phyloP scores from a whole-genome alignment of 2,888 invertebrate genomes.

The Lasioglossum lativentre region DNA sequence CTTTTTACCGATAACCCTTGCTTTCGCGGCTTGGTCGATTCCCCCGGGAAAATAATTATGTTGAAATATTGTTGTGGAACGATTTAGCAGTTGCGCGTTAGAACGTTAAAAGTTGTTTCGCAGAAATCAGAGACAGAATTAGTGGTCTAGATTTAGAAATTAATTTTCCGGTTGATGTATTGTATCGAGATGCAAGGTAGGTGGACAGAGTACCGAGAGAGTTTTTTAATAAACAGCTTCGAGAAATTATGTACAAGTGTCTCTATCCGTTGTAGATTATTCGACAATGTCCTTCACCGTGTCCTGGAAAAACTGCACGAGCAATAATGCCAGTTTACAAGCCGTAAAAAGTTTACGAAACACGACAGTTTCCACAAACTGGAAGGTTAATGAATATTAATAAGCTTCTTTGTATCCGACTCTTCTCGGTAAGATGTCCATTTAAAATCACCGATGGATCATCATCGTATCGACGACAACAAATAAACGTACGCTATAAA shows the following conservation, averaged over 20 bases:
- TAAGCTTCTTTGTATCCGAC: background rate
- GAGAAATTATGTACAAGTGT: background rate
- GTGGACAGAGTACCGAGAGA: background rate
- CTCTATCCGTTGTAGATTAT: background rate
- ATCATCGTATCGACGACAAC: background rate
- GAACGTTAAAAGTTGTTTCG: no score
- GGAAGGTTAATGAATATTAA: background rate
- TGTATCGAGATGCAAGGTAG: no score
- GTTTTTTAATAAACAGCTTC: no score
- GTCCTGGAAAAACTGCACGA: no score
- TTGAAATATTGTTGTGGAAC: background rate
- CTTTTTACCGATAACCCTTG: background rate
- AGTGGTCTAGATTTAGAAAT: background rate
- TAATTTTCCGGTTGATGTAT: background rate
- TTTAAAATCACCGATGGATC: background rate
- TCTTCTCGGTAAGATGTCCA: background rate
- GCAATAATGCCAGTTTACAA: background rate
- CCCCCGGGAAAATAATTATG: background rate
- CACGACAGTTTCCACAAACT: background rate
- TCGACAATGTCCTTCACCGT: no score
- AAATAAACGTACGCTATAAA: background rate
- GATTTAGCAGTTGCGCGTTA: no score
- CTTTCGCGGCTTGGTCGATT: background rate
- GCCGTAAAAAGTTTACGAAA: background rate
- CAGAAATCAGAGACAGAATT: background rate